Base-by-base conservation (phyloP, 2,888 invertebrate species). In the Bugula neritina region DNA sequence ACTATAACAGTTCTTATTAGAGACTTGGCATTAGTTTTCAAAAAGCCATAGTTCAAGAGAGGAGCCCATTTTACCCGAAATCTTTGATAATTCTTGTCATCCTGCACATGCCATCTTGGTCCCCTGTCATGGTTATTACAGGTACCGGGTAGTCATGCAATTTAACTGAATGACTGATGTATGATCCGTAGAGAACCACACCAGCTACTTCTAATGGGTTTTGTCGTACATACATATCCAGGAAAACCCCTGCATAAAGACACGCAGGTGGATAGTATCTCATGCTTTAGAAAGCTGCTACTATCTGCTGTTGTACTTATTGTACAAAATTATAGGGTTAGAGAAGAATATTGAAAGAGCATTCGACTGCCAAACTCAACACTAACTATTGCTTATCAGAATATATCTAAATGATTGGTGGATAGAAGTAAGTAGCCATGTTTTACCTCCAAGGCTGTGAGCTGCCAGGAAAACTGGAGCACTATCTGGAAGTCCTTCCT, bases 381-480 rank as follows among this genome's bases (percentile, higher is more conserved):
- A n/a, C n/a, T n/a, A n/a, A n/a, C n/a, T n/a, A n/a, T n/a, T n/a
- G n/a, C n/a, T n/a, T n/a, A n/a, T n/a, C n/a, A n/a, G n/a, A n/a
- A n/a, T n/a, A n/a, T n/a, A n/a, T n/a, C n/a, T n/a, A n/a, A n/a
- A n/a, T n/a, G n/a, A n/a, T n/a, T n/a, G n/a, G n/a, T n/a, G n/a
- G n/a, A n/a, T n/a, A n/a, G n/a, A n/a, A n/a, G n/a, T n/a, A n/a
- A n/a, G n/a, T 43, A 43, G 43, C 17, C 43, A 3, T 1, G 21
- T 25, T 73, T 72, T 73, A 79, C 80, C 80, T 71, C 79, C 80
- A 1, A 79, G 75, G 70, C 80, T 78, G 72, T 80, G 80, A 25
- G 78, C 80, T 5, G 79, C 78, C 35, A 78, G 73, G 58, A 78
- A 78, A 3, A 78, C 70, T 29, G 75, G 74, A 43, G 76, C 72